Evolutionary conservation across 2,797 vertebrate species (phyloP).

Genomic region (Syngnathus rostellatus): DNA sequence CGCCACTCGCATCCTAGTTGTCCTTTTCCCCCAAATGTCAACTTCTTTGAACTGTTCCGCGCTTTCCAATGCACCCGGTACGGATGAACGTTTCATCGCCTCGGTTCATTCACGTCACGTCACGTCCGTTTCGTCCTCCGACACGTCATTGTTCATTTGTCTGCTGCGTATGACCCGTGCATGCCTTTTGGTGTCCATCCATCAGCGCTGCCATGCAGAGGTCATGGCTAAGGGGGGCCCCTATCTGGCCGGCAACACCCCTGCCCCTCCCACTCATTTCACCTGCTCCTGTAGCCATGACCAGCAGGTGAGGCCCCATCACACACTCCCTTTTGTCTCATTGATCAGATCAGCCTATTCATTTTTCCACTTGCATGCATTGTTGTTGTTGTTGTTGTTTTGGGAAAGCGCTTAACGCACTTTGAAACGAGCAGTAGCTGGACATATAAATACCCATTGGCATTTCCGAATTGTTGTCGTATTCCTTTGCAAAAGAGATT

Average conservation of each 20-base stretch:
- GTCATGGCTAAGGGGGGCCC: slow-evolving; percentile 69
- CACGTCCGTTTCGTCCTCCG: too few species aligned
- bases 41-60: not conserved
- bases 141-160: slow-evolving; percentile 22
- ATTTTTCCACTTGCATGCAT: not conserved
- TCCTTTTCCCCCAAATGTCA: not conserved
- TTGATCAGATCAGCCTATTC: slow-evolving; percentile 19
- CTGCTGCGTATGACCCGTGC: slow-evolving; percentile 10
- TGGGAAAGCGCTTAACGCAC: not conserved
- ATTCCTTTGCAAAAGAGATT: not conserved
- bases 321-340: slow-evolving; percentile 14
- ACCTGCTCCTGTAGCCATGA: slow-evolving; percentile 73
- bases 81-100: not conserved
- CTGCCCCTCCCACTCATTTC: slow-evolving; percentile 72
- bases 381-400: not conserved
- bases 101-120: slow-evolving; percentile 3
- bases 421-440: not conserved
- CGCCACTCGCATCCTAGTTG: not conserved
- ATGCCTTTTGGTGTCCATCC: slow-evolving; percentile 14
- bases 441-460: not conserved
- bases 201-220: slow-evolving; percentile 65
- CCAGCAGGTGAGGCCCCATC: slow-evolving; percentile 77
- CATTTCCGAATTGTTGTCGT: not conserved
- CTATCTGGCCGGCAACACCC: slow-evolving; percentile 56
- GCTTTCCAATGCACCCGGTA: not conserved